Conservation (phyloP, 2,113 vertebrate genomes). For the Chiloscyllium plagiosum region DNA sequence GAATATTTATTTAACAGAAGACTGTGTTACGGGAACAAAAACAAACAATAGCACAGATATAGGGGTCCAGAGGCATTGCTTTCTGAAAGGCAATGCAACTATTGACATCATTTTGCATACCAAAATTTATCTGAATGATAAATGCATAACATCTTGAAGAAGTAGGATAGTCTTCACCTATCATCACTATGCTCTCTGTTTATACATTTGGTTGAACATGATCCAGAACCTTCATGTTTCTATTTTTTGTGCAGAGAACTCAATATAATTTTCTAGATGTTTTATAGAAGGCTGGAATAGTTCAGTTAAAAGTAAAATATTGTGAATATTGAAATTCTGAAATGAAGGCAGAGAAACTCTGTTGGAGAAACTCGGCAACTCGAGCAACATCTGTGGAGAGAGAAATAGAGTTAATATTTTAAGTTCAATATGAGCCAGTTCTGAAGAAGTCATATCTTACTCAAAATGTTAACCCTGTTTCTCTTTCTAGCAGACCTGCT, state of each 20-base stretch:
- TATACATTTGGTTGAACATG: not conserved
- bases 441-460: too few relatives aligned
- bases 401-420: too few relatives aligned
- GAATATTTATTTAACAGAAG: not conserved
- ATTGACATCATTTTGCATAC: too few relatives aligned
- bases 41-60: not conserved
- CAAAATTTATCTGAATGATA: not conserved
- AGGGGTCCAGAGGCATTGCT: too few relatives aligned
- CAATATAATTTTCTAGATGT: not conserved
- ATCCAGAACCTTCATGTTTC: not conserved
- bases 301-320: not conserved
- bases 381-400: too few relatives aligned
- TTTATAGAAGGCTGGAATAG: not conserved
- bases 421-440: too few relatives aligned
- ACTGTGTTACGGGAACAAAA: not conserved
- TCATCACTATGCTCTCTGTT: not conserved
- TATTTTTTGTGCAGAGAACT: not conserved
- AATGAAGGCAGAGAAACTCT: too few relatives aligned
- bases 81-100: too few relatives aligned
- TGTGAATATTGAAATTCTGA: too few relatives aligned
- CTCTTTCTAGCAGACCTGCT: too few relatives aligned
- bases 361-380: too few relatives aligned
- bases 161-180: not conserved
- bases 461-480: too few relatives aligned
- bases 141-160: not conserved